A percentile compares a stretch with the other conserved stretches of the same genome.
phyloP scores from a whole-genome alignment of 2,113 vertebrate species.

The Gambusia affinis region DNA sequence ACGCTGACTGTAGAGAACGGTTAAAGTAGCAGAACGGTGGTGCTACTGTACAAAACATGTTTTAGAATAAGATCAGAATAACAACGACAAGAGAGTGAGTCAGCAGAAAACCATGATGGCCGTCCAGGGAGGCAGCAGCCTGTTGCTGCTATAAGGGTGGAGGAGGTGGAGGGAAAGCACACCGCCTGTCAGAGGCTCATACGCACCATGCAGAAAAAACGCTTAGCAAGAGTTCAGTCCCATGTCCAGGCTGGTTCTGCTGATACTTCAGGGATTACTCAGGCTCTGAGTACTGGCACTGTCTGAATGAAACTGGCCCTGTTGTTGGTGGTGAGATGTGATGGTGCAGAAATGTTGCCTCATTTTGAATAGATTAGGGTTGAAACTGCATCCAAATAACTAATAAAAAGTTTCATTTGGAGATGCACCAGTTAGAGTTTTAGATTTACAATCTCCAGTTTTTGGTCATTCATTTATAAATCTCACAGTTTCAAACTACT shows the following conservation, averaged over 20 bases:
- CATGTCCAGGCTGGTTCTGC: slow-evolving; percentile 12
- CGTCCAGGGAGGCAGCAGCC: slow-evolving; percentile 18
- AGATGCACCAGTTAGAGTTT: not conserved
- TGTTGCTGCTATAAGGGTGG: too few species aligned
- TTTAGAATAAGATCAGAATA: slow-evolving; percentile 13
- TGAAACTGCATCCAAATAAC: not conserved
- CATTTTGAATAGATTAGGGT: not conserved
- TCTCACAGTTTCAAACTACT: too few species aligned
- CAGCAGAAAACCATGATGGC: slow-evolving; percentile 1
- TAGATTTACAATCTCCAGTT: not conserved
- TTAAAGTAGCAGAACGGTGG: not conserved
- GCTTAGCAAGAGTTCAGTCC: too few species aligned
- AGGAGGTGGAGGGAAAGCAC: too few species aligned
- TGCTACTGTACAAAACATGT: not conserved
- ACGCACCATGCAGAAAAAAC: too few species aligned
- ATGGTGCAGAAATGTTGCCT: not conserved
- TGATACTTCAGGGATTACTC: slow-evolving; percentile 48
- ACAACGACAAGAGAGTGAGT: not conserved
- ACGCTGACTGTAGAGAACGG: slow-evolving; percentile 23
- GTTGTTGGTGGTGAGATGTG: not conserved
- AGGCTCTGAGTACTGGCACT: not conserved
- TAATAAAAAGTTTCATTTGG: slow-evolving; percentile 30
- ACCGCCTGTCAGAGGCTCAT: too few species aligned
- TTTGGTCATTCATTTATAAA: not conserved
- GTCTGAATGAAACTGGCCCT: not conserved